phyloP scores from a whole-genome alignment of 2,113 vertebrate genomes.

The Atractosteus spatula region DNA sequence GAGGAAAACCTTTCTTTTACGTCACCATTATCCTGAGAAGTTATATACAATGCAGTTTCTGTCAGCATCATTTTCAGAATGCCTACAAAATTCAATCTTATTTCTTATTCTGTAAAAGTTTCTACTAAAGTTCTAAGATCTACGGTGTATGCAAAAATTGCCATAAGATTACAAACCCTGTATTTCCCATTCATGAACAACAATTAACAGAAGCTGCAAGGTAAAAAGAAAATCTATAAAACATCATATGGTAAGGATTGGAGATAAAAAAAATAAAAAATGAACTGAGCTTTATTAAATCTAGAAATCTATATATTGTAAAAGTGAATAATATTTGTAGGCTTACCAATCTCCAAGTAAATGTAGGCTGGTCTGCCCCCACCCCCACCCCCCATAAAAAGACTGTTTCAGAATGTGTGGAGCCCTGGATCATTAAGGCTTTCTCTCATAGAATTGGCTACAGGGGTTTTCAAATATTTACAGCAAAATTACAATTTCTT shows the following conservation, averaged over 20 bases:
- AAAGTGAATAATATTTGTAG: constrained; percentile 21
- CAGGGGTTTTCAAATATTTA: constrained; percentile 33
- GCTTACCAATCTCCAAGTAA: constrained; percentile 3
- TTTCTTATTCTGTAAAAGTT: too few species aligned
- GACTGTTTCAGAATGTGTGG: constrained; percentile 17
- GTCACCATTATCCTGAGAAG: too few species aligned
- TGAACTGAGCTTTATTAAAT: constrained; percentile 24
- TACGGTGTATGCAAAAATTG: too few species aligned
- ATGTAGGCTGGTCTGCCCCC: not conserved
- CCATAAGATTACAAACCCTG: constrained; percentile 6
- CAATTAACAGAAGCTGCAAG: constrained; percentile 26
- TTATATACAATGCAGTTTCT: too few species aligned
- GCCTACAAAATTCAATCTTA: too few species aligned
- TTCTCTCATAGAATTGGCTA: constrained; percentile 38
- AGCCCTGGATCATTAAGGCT: constrained; percentile 48
- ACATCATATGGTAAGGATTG: too few species aligned
- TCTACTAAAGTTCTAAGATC: too few species aligned
- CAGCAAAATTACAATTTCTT: constrained; percentile 34
- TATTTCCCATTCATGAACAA: constrained; percentile 21
- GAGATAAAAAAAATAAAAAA: constrained; percentile 22
- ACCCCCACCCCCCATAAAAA: not conserved
- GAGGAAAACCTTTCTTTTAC: too few species aligned
- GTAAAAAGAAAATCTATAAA: constrained; percentile 19
- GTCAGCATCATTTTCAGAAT: too few species aligned
- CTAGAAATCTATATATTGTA: not conserved